A percentile compares a stretch with the other conserved stretches of the same genome.
Conservation (phyloP, 2,797 vertebrate genomes). For the Cryptoblepharus egeriae region DNA sequence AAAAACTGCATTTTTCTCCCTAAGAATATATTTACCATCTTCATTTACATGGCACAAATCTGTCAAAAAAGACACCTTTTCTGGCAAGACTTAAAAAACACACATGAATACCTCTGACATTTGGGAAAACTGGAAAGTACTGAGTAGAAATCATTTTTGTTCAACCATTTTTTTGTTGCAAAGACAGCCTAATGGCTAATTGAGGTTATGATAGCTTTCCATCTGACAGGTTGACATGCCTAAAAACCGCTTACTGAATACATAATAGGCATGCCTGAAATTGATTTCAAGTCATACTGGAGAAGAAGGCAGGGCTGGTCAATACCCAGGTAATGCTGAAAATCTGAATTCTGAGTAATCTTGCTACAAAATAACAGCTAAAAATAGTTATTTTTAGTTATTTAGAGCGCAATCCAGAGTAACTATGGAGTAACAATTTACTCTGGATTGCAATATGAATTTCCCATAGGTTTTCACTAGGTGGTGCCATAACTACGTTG, state of each 20-base stretch:
- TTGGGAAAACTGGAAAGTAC: conserved; percentile 14
- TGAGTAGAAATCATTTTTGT: conserved; percentile 27
- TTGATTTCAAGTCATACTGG: not conserved
- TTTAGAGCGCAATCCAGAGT: too few species aligned
- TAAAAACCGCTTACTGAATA: conserved; percentile 24
- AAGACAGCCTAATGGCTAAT: conserved; percentile 43
- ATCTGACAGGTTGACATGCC: conserved; percentile 34
- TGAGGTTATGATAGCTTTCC: conserved; percentile 37
- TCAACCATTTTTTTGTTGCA: conserved; percentile 13
- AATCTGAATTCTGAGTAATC: conserved; percentile 8
- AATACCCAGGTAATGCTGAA: not conserved
- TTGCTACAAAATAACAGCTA: too few species aligned
- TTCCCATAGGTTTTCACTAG: too few species aligned
- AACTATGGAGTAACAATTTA: too few species aligned
- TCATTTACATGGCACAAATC: conserved; percentile 16
- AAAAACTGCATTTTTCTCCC: conserved; percentile 7
- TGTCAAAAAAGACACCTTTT: not conserved
- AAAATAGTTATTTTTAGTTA: too few species aligned
- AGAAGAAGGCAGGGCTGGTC: not conserved
- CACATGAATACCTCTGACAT: conserved; percentile 15
- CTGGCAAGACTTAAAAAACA: conserved; percentile 10
- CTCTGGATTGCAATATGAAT: too few species aligned
- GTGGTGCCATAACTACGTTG: too few species aligned
- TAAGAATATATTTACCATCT: not conserved
- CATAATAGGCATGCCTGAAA: not conserved